Conservation (phyloP, 1,140 invertebrate species). For the Amphibalanus amphitrite region DNA sequence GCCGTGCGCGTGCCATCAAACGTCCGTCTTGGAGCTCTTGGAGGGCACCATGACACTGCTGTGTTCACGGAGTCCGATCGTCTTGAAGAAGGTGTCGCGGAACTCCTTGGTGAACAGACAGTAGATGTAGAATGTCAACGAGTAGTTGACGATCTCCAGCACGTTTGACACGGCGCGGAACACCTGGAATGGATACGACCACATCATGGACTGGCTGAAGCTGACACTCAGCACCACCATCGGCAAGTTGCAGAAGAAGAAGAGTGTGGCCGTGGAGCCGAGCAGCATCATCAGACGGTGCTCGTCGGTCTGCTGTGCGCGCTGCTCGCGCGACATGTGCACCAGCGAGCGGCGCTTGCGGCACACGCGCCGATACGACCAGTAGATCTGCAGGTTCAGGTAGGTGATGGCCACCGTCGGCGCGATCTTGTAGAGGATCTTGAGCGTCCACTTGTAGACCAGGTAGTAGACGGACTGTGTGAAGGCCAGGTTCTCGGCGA, state of each 20-base stretch:
- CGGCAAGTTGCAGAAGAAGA: constrained; percentile 53
- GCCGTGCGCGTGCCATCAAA: background rate
- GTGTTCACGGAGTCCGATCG: constrained; percentile 9
- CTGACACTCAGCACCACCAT: constrained; percentile 55
- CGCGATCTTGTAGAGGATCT: constrained; percentile 39
- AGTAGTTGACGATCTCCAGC: constrained; percentile 53
- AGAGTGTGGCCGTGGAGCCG: constrained; percentile 50
- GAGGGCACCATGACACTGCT: background rate
- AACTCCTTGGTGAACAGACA: constrained; percentile 58
- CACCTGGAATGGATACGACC: constrained; percentile 33
- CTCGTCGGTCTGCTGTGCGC: constrained; percentile 49
- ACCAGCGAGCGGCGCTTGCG: constrained; percentile 31
- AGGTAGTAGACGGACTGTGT: constrained; percentile 32
- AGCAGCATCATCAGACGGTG: constrained; percentile 45
- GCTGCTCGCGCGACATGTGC: constrained; percentile 38
- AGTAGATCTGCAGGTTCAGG: constrained; percentile 48
- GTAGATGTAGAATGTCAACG: constrained; percentile 60
- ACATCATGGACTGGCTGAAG: constrained; percentile 37
- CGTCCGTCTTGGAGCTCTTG: constrained; percentile 1
- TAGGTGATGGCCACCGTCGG: constrained; percentile 46
- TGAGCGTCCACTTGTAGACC: constrained; percentile 43
- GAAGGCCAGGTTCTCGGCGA: constrained; percentile 34
- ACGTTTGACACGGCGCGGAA: constrained; percentile 54
- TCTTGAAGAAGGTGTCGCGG: constrained; percentile 42
- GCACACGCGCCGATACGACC: constrained; percentile 45